These are phyloP conservation scores for Aphelinus certus DNA, from an alignment of 1,140 invertebrate genomes.

Conservation along the genomic window DNA sequence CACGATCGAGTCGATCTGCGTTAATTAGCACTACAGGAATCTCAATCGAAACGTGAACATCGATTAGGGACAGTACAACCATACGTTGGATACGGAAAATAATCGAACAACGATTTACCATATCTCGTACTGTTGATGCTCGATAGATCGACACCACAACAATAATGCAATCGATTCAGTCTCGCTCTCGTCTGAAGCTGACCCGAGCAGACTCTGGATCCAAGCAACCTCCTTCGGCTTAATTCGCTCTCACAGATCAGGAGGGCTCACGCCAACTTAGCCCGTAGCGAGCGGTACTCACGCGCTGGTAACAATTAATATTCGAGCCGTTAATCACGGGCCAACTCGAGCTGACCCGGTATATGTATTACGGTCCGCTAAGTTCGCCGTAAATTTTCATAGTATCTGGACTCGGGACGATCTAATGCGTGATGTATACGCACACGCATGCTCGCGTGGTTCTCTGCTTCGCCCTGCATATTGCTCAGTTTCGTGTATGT, in stretches of 20 bases:
- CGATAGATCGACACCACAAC: too few species aligned
- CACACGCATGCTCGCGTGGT: not conserved
- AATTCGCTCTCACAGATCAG: not conserved
- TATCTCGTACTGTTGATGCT: too few species aligned
- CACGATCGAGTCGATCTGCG: too few species aligned
- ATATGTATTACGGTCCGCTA: not conserved
- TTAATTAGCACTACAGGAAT: too few species aligned
- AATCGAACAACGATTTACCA: too few species aligned
- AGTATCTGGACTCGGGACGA: not conserved
- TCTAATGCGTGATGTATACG: conserved; percentile 22
- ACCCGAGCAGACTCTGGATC: too few species aligned
- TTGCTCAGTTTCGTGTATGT: conserved; percentile 6
- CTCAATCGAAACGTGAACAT: too few species aligned
- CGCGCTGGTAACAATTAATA: conserved; percentile 37
- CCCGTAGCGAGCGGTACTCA: not conserved
- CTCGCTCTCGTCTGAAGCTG: too few species aligned
- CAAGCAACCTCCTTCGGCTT: not conserved
- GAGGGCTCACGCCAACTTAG: not conserved
- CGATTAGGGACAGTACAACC: too few species aligned
- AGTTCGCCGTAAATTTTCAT: conserved; percentile 35
- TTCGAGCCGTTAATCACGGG: conserved; percentile 33
- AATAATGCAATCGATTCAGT: too few species aligned
- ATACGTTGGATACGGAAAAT: too few species aligned
- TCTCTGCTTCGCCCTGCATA: too few species aligned
- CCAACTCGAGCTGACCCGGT: conserved; percentile 25